These are phyloP conservation scores for Parelbella ahira DNA, from an alignment of 2,888 invertebrate species.

Conservation along the genomic window DNA sequence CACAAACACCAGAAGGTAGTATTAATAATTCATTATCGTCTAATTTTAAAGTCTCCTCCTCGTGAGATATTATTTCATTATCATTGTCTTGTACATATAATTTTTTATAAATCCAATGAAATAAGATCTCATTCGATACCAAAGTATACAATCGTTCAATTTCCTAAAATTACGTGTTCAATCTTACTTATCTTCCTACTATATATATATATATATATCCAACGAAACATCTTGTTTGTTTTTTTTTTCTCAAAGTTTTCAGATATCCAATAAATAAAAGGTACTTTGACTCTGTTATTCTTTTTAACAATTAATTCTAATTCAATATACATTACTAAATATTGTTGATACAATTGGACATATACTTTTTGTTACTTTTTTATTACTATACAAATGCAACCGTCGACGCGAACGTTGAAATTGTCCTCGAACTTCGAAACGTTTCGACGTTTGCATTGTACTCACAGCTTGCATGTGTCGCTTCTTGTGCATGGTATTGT, in stretches of 20 bases:
- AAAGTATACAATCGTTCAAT: slow-evolving; percentile 51
- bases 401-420: slow-evolving; percentile 39
- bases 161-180: slow-evolving; percentile 46
- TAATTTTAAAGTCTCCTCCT: slow-evolving; percentile 47
- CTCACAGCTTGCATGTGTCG: slow-evolving; percentile 57
- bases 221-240: slow-evolving; percentile 58
- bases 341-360: slow-evolving; percentile 52
- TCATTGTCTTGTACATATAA: slow-evolving; percentile 30
- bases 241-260: slow-evolving; percentile 64
- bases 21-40: slow-evolving; percentile 66
- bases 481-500: slow-evolving; percentile 59
- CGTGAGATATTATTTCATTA: slow-evolving; percentile 51
- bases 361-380: slow-evolving; percentile 27
- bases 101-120: slow-evolving; percentile 36
- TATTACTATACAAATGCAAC: slow-evolving; percentile 34
- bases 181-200: slow-evolving; percentile 39
- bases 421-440: slow-evolving; percentile 21
- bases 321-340: slow-evolving; percentile 49
- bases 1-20: slow-evolving; percentile 72
- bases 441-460: slow-evolving; percentile 44
- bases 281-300: slow-evolving; percentile 61
- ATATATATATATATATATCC: no score
- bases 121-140: slow-evolving; percentile 51
- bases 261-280: slow-evolving; percentile 59
- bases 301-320: slow-evolving; percentile 71